These are phyloP conservation scores for Cromileptes altivelis DNA, from an alignment of 2,113 vertebrate species.

Conservation along the genomic window DNA sequence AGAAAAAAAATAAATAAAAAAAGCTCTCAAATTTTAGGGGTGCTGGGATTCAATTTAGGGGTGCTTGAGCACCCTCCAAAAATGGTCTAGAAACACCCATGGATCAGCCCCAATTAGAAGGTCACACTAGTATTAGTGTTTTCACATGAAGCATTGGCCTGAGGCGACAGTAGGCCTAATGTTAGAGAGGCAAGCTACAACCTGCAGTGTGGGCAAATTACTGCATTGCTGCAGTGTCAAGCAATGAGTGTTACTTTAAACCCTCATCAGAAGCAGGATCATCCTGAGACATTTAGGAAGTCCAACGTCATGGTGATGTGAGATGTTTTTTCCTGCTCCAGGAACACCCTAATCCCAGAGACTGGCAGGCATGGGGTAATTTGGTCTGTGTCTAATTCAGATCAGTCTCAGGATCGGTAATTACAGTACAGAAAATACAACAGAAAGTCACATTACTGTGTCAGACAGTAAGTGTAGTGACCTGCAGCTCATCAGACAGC, in stretches of 20 bases:
- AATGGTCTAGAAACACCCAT: too few relatives aligned
- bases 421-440: too few relatives aligned
- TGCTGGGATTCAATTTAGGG: too few relatives aligned
- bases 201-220: not conserved
- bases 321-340: not conserved
- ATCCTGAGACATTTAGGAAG: not conserved
- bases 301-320: slow-evolving; percentile 4
- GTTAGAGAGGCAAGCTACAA: not conserved
- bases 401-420: not conserved
- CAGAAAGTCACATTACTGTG: too few relatives aligned
- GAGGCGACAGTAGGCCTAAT: not conserved
- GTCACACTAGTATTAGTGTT: not conserved
- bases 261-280: not conserved
- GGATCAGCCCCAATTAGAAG: not conserved
- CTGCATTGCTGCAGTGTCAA: not conserved
- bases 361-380: not conserved
- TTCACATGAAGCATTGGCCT: too few relatives aligned
- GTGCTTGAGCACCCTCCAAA: too few relatives aligned
- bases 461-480: not conserved
- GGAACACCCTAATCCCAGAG: not conserved
- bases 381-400: not conserved
- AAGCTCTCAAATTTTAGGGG: too few relatives aligned
- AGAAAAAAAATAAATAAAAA: too few relatives aligned
- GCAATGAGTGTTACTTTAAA: not conserved
- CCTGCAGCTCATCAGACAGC: not conserved